Conservation (phyloP, 2,113 vertebrate species). For the Callionymus lyra region DNA sequence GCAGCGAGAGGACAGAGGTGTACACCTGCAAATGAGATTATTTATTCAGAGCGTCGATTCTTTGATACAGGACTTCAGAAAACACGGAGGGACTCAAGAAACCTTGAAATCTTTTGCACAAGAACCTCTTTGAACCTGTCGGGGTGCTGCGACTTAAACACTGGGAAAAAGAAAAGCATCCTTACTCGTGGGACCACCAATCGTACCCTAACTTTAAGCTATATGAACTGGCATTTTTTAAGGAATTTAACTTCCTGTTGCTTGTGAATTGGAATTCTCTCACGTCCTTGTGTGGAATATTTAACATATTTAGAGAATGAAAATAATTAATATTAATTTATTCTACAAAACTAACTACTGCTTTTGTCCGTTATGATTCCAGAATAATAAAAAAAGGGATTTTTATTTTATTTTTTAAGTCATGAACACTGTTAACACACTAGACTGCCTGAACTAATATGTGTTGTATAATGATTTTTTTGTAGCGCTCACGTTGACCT, state of each 20-base stretch:
- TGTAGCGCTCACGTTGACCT: constrained; percentile 54
- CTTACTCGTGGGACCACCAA: constrained; percentile 15
- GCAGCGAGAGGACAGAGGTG: constrained; percentile 95
- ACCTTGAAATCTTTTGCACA: constrained; percentile 49
- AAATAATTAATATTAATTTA: constrained; percentile 95
- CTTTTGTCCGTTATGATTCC: constrained; percentile 57
- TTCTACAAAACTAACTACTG: constrained; percentile 78
- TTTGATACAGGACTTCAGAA: constrained; percentile 10
- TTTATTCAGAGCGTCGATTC: constrained; percentile 32
- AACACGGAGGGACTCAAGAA: constrained; percentile 27
- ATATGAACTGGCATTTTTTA: no score
- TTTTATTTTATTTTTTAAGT: constrained; percentile 4
- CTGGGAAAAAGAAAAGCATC: constrained; percentile 11
- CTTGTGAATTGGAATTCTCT: no score
- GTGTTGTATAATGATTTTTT: constrained; percentile 24
- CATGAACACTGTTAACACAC: constrained; percentile 42
- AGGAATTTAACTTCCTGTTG: no score
- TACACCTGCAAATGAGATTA: constrained; percentile 91
- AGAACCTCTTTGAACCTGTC: constrained; percentile 20
- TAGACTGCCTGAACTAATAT: constrained; percentile 42
- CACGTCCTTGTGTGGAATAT: constrained; percentile 69
- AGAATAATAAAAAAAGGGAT: constrained; percentile 46
- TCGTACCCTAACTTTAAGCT: constrained; percentile 37
- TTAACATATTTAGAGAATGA: constrained; percentile 86
- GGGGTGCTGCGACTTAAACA: constrained; percentile 16